Base-by-base conservation (phyloP, 2,797 vertebrate species). In the Antrozous pallidus region DNA sequence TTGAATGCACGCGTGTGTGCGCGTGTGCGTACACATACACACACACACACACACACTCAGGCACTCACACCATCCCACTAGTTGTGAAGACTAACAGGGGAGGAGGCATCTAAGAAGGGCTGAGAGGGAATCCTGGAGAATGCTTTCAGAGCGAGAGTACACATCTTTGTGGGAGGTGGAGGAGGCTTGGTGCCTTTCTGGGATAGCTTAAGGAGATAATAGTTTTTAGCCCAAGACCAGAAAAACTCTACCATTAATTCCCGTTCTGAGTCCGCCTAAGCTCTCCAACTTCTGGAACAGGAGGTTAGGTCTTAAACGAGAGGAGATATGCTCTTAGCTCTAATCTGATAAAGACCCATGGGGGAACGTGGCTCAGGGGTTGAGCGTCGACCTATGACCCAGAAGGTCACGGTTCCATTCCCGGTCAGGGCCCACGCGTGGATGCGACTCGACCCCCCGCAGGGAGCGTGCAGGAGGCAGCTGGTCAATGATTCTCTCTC, bases 271-370 rank as follows among this genome's bases (percentile, higher is more conserved):
- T 22, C 61, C 56, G 33, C 6, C 6, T 31, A 54, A 63, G 18
- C 36, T 56, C 36, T 75, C 38, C 54, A 71, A 20, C 73, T 47
- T 83, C 67, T 74, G 65, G 28, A 93, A n/a, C 28, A 1, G 54
- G 88, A 47, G 14, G 8, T 87, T 51, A 86, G 84, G 33, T 88
- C 61, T 88, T 13, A 36, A 33, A 49, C 65, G 65, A 42, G 86
- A 77, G 31, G 71, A 88, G 40, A 47, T 47, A 70, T 13, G 24
- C 81, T 91, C 74, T 83, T 58, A 74, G 33, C 28, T 1, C 14
- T 2, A 4, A 31, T 88, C 70, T 14, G 54, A 38, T 33, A 28
- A 69, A 42, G n/a, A 54, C 38, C 45, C 8, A 8, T 8, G 67
- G 45, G 67, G 33, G 80, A 75, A 71, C 28, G 12, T 14, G 12